phyloP scores from a whole-genome alignment of 1,140 invertebrate genomes.

The Lucilia sericata region DNA sequence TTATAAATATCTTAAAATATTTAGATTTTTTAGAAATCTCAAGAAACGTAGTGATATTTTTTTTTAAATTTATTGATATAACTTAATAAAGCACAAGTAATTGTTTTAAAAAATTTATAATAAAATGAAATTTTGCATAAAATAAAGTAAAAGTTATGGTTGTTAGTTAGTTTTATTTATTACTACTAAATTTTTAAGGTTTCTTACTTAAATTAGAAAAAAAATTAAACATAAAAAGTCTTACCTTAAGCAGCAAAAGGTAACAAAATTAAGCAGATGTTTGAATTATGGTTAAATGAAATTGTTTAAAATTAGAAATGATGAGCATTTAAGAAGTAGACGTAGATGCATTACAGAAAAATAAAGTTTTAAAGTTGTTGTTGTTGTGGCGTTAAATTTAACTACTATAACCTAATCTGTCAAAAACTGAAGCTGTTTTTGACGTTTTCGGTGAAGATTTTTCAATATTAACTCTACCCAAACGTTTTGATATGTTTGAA shows the following conservation, averaged over 20 bases:
- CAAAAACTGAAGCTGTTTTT: slow-evolving; percentile 56
- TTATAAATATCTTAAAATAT: background rate
- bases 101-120: too few relatives aligned
- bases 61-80: background rate
- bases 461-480: slow-evolving; percentile 47
- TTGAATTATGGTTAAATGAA: background rate
- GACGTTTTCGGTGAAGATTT: background rate
- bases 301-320: background rate
- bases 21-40: background rate
- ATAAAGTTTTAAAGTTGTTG: background rate
- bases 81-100: background rate
- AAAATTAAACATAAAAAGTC: background rate
- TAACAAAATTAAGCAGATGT: background rate
- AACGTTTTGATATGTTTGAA: slow-evolving; percentile 48
- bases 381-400: slow-evolving; percentile 29
- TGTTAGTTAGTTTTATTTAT: background rate
- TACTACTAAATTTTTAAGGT: background rate
- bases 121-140: too few relatives aligned
- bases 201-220: background rate
- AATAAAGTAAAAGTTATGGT: too few relatives aligned
- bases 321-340: too few relatives aligned
- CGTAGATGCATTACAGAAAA: background rate
- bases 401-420: slow-evolving; percentile 64
- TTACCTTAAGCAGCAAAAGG: background rate
- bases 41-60: slow-evolving; percentile 35